Conservation (phyloP, 2,888 invertebrate genomes). For the Brachyopa scutellaris region DNA sequence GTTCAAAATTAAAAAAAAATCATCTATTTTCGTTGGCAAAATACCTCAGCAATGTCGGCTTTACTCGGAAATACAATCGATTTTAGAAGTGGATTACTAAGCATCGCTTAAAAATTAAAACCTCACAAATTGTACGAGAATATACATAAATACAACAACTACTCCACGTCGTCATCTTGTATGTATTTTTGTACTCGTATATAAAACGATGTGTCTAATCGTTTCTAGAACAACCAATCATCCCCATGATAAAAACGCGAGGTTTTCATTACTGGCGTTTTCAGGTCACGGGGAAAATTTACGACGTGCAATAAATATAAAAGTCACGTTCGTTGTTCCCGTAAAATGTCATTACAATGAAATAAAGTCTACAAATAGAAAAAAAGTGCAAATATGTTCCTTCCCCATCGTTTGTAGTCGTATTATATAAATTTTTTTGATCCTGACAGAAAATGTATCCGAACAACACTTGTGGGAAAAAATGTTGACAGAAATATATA, state of each 20-base stretch:
- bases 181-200: too few relatives aligned
- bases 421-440: not conserved
- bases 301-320: slow-evolving; percentile 31
- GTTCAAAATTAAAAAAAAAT: too few relatives aligned
- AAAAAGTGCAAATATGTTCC: not conserved
- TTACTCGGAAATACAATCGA: too few relatives aligned
- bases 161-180: too few relatives aligned
- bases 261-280: slow-evolving; percentile 18
- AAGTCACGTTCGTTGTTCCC: slow-evolving; percentile 41
- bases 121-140: too few relatives aligned
- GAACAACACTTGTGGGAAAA: slow-evolving; percentile 1
- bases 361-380: slow-evolving; percentile 32
- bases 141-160: too few relatives aligned
- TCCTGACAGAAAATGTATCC: not conserved
- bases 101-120: too few relatives aligned
- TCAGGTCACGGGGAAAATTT: slow-evolving; percentile 24
- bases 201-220: slow-evolving; percentile 28
- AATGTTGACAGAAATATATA: slow-evolving; percentile 1
- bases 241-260: not conserved
- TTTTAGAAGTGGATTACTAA: too few relatives aligned
- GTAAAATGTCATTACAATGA: slow-evolving; percentile 38
- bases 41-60: too few relatives aligned
- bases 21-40: too few relatives aligned
- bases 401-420: not conserved
- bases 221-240: slow-evolving; percentile 27